A percentile compares a stretch with the other conserved stretches of the same genome.
Evolutionary conservation across 2,797 vertebrate species (phyloP).

Genomic region (Peromyscus aztecus): DNA sequence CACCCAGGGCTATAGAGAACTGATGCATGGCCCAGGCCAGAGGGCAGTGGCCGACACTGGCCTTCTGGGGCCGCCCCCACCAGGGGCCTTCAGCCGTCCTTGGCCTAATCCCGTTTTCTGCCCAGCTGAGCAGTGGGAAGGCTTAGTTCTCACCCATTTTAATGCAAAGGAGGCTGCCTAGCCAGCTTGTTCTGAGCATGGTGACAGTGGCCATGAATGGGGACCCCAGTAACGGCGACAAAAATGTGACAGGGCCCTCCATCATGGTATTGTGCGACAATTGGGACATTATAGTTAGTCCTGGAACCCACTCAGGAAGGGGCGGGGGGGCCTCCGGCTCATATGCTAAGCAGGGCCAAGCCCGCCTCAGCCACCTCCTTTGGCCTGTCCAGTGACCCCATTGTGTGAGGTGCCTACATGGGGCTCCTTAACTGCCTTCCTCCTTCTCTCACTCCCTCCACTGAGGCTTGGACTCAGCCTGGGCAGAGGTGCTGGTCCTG

Average conservation of each 20-base stretch:
- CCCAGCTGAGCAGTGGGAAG: constrained; percentile 92
- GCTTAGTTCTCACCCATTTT: constrained; percentile 95
- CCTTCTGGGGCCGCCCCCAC: constrained; percentile 86
- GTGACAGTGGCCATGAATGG: constrained; percentile 93
- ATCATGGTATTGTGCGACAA: constrained; percentile 91
- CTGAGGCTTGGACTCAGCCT: accelerated
- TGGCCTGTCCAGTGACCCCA: constrained; percentile 89
- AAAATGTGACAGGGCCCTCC: constrained; percentile 97
- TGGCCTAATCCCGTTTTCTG: constrained; percentile 95
- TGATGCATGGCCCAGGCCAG: not conserved
- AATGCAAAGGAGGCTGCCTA: constrained; percentile 95
- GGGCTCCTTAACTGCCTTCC: constrained; percentile 37
- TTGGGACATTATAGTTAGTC: constrained; percentile 93
- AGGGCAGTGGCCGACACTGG: not conserved
- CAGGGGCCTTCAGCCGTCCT: constrained; percentile 87
- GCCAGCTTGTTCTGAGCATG: constrained; percentile 90
- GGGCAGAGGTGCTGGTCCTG: not conserved
- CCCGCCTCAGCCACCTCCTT: constrained; percentile 86
- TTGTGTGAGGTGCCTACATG: constrained; percentile 89
- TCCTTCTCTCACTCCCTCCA: not conserved
- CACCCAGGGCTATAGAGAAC: not conserved
- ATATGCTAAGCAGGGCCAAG: constrained; percentile 89
- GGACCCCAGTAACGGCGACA: constrained; percentile 94
- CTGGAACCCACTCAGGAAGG: constrained; percentile 88
- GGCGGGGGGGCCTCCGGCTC: constrained; percentile 84